Evolutionary conservation across 1,140 invertebrate genomes (phyloP).

Genomic region (Pseudomyrmex sp.): DNA sequence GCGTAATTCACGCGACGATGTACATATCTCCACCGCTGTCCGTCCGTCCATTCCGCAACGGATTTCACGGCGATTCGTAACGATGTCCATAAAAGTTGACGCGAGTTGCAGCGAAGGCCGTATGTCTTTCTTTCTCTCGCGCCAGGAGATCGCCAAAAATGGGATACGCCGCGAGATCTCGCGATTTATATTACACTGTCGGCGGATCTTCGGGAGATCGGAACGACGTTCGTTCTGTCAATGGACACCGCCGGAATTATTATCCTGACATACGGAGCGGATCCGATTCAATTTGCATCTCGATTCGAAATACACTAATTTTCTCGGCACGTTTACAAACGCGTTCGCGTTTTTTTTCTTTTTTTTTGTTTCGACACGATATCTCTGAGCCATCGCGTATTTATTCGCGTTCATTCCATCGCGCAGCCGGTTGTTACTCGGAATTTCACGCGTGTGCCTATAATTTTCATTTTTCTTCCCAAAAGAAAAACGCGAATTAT

Average conservation of each 20-base stretch:
- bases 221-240: neutral
- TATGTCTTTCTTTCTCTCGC: slow-evolving; percentile 2
- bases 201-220: slow-evolving; percentile 21
- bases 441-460: no score
- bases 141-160: slow-evolving; percentile 59
- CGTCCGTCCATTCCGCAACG: slow-evolving; percentile 15
- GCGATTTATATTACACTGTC: slow-evolving; percentile 63
- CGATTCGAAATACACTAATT: slow-evolving; percentile 35
- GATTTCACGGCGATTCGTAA: slow-evolving; percentile 72
- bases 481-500: neutral
- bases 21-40: slow-evolving; percentile 2
- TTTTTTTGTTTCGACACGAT: neutral
- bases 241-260: slow-evolving; percentile 17
- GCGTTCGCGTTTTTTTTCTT: neutral
- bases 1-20: slow-evolving; percentile 60
- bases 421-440: neutral
- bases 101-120: neutral
- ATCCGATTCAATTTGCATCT: slow-evolving; percentile 14
- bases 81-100: slow-evolving; percentile 70
- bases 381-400: neutral
- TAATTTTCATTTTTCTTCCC: neutral
- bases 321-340: neutral
- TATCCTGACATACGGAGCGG: slow-evolving; percentile 33
- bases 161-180: slow-evolving; percentile 12
- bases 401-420: neutral